Percentiles rank a stretch among this genome's conserved stretches.
Conservation (phyloP, 2,888 invertebrate species). For the Agonum fuliginosum region DNA sequence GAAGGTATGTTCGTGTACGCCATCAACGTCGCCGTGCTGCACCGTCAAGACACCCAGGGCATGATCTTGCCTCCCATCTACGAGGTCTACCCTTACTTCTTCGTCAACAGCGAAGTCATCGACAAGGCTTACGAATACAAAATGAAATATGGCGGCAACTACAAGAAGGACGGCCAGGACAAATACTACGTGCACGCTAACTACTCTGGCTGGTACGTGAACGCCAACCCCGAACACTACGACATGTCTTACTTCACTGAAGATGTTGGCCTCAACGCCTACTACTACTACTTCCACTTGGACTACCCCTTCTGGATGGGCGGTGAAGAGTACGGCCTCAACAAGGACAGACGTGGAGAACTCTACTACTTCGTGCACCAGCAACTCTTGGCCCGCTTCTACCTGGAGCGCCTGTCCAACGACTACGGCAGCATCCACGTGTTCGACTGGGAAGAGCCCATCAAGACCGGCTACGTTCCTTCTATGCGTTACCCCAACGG, state of each 20-base stretch:
- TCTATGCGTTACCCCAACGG: conserved; percentile 80
- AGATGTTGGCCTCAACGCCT: conserved; percentile 81
- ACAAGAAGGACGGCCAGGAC: conserved; percentile 64
- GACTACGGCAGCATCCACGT: conserved; percentile 80
- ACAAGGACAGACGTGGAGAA: conserved; percentile 79
- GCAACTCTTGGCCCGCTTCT: conserved; percentile 82
- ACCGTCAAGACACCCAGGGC: conserved; percentile 79
- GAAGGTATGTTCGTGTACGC: conserved; percentile 82
- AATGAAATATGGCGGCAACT: conserved; percentile 73
- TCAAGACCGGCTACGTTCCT: conserved; percentile 79
- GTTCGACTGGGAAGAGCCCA: conserved; percentile 74
- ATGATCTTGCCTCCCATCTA: conserved; percentile 83
- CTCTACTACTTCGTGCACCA: conserved; percentile 80
- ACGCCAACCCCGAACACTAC: conserved; percentile 75
- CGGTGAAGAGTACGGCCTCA: conserved; percentile 74
- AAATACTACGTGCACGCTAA: conserved; percentile 79
- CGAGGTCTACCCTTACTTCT: conserved; percentile 84
- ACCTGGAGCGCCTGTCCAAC: conserved; percentile 84
- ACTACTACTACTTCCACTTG: conserved; percentile 79
- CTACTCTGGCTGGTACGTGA: conserved; percentile 76
- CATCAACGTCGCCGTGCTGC: conserved; percentile 77
- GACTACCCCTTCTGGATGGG: conserved; percentile 81
- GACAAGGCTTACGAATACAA: conserved; percentile 79
- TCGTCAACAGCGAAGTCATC: conserved; percentile 81
- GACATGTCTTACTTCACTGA: conserved; percentile 82